Evolutionary conservation across 2,797 vertebrate genomes (phyloP).

Genomic region (Alectoris magna): DNA sequence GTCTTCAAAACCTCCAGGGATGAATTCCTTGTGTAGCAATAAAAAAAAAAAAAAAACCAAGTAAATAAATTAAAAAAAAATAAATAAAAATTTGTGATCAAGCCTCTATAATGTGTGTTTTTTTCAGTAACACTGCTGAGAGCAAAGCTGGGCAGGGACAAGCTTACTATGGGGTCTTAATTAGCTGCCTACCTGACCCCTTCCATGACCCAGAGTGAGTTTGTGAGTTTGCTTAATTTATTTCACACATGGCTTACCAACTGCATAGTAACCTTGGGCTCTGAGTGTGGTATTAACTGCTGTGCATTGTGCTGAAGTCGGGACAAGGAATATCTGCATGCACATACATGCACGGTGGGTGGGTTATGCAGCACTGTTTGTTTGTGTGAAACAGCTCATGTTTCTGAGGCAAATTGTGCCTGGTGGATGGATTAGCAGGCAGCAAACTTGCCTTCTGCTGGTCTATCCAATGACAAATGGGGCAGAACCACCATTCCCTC

Average conservation of each 20-base stretch:
- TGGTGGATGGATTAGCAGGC: background rate
- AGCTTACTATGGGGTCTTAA: background rate
- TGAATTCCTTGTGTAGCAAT: background rate
- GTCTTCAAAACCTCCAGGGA: too few species aligned
- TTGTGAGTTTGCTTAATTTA: background rate
- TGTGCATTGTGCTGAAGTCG: background rate
- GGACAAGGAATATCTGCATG: fast-evolving
- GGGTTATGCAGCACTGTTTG: background rate
- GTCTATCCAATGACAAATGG: background rate
- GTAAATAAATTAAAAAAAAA: background rate
- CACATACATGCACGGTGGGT: fast-evolving
- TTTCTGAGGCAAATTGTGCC: background rate
- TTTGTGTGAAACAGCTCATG: background rate
- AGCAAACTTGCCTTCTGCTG: background rate
- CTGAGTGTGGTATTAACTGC: background rate
- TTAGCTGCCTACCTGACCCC: background rate
- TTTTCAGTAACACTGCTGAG: background rate
- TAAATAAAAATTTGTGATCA: background rate
- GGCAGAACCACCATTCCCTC: background rate
- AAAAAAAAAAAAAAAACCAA: background rate
- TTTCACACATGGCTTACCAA: background rate
- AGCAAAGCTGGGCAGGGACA: background rate
- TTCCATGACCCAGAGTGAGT: fast-evolving
- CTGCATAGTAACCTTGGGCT: background rate
- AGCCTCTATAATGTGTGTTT: background rate